Conservation (phyloP, 2,113 vertebrate species). For the Poecilia latipinna region DNA sequence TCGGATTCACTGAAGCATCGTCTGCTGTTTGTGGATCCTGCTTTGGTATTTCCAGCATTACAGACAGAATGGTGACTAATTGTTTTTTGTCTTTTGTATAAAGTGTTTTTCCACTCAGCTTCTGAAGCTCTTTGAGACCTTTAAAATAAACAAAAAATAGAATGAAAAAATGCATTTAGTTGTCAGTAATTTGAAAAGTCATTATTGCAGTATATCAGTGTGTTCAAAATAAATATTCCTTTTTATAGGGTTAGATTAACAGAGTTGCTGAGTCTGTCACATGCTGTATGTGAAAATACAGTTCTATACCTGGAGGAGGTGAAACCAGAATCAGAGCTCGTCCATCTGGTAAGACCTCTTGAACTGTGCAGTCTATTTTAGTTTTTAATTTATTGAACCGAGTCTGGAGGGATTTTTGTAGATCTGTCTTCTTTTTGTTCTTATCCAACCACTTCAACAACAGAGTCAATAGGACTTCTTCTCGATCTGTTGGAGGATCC, state of each 20-base stretch:
- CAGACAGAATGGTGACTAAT: neutral
- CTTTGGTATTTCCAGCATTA: fast-evolving
- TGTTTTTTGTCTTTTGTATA: neutral
- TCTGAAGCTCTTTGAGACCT: neutral
- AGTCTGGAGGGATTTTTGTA: neutral
- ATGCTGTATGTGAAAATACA: neutral
- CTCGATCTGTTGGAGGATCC: too few relatives aligned
- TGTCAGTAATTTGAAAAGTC: too few relatives aligned
- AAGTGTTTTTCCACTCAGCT: neutral
- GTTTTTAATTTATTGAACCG: neutral
- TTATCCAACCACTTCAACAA: neutral
- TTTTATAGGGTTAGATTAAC: too few relatives aligned
- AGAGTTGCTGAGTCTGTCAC: too few relatives aligned
- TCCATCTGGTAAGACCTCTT: neutral
- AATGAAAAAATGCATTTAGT: too few relatives aligned
- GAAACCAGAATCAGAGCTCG: neutral
- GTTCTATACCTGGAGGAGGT: neutral
- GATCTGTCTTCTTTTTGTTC: too few relatives aligned
- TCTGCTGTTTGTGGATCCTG: neutral
- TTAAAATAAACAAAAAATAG: neutral
- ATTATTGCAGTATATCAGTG: too few relatives aligned
- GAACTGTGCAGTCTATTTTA: neutral
- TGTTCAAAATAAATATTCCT: too few relatives aligned
- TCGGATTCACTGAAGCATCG: neutral
- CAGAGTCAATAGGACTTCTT: neutral